A percentile compares a stretch with the other conserved stretches of the same genome.
Conservation (phyloP, 2,888 invertebrate species). For the Chymomyza caudatula region DNA sequence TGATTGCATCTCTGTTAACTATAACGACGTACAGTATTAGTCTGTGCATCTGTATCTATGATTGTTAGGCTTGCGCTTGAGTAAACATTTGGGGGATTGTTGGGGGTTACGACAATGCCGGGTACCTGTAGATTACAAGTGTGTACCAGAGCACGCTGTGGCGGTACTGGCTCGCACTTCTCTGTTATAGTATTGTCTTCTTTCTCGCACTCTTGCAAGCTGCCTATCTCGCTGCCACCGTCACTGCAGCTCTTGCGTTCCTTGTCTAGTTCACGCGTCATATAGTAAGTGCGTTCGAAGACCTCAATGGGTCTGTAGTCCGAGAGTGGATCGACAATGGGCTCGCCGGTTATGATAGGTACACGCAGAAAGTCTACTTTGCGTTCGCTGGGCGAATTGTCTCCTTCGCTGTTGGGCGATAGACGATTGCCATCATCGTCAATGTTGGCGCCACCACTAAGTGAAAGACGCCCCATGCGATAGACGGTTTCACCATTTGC, state of each 20-base stretch:
- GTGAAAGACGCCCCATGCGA: conserved; percentile 67
- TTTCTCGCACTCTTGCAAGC: conserved; percentile 31
- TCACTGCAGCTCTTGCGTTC: conserved; percentile 43
- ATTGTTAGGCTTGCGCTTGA: conserved; percentile 82
- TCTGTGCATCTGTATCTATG: conserved; percentile 81
- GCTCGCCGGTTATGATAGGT: conserved; percentile 70
- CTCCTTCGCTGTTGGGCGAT: conserved; percentile 55
- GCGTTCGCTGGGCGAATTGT: conserved; percentile 58
- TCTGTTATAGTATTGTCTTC: conserved; percentile 36
- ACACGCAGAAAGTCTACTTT: conserved; percentile 73
- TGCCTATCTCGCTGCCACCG: conserved; percentile 10
- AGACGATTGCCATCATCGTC: conserved; percentile 71
- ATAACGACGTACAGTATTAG: conserved; percentile 65
- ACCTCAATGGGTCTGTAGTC: conserved; percentile 77
- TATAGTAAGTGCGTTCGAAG: conserved; percentile 76
- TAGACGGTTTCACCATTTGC: conserved; percentile 60
- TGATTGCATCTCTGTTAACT: not conserved
- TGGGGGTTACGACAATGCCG: conserved; percentile 65
- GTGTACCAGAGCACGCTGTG: conserved; percentile 45
- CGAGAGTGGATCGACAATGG: conserved; percentile 74
- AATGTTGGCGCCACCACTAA: conserved; percentile 75
- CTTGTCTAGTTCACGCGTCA: conserved; percentile 67
- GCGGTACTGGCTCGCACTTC: conserved; percentile 18
- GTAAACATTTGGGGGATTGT: conserved; percentile 73
- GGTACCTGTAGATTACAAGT: conserved; percentile 76